A percentile compares a stretch with the other conserved stretches of the same genome.
Evolutionary conservation across 2,888 invertebrate genomes (phyloP).

Genomic region (Athalia circularis): DNA sequence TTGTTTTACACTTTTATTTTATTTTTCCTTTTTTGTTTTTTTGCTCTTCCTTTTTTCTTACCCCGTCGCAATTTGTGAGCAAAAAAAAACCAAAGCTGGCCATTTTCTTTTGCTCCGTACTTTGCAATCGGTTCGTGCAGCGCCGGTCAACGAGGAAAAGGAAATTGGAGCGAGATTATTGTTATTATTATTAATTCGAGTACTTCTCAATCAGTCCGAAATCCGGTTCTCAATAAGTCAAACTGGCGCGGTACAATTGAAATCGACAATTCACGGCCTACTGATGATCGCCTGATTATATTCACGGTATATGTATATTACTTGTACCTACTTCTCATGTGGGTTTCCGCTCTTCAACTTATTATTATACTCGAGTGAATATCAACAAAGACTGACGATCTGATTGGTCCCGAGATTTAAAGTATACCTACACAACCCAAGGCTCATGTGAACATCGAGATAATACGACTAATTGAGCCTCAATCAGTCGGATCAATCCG

Average conservation of each 20-base stretch:
- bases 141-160: background rate
- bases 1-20: background rate
- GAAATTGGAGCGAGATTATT: conserved; percentile 11
- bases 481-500: background rate
- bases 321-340: too few relatives aligned
- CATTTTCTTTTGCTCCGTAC: too few relatives aligned
- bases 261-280: conserved; percentile 15
- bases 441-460: background rate
- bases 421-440: background rate
- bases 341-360: conserved; percentile 17
- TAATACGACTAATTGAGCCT: background rate
- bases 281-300: background rate
- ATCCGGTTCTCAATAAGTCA: conserved; percentile 6
- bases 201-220: conserved; percentile 12
- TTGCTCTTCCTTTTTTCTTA: too few relatives aligned
- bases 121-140: background rate
- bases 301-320: background rate
- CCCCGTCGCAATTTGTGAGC: background rate
- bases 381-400: background rate
- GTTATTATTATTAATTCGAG: background rate
- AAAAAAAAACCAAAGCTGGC: too few relatives aligned
- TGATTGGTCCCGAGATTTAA: conserved; percentile 11
- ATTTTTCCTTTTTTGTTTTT: background rate
- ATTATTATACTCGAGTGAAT: conserved; percentile 4
- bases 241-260: background rate